A percentile compares a stretch with the other conserved stretches of the same genome.
phyloP scores from a whole-genome alignment of 2,113 vertebrate species.

The Numenius arquata region DNA sequence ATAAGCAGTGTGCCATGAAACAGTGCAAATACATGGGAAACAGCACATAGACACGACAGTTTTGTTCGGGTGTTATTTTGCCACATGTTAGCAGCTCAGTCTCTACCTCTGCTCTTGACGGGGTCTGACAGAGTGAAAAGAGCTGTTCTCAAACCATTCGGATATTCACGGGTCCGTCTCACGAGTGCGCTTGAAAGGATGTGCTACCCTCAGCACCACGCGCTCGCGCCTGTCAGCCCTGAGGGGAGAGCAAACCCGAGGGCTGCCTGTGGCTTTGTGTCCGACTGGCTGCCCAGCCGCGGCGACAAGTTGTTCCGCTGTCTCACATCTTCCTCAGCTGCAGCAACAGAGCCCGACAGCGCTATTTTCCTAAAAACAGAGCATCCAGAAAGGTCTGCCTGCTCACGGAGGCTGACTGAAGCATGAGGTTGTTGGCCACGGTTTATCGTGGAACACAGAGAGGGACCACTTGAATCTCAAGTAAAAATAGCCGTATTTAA shows the following conservation, averaged over 20 bases:
- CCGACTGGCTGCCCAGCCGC: not conserved
- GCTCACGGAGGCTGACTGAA: not conserved
- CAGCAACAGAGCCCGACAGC: not conserved
- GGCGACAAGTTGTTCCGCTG: not conserved
- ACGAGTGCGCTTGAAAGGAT: not conserved
- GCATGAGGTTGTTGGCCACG: not conserved
- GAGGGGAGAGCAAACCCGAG: not conserved
- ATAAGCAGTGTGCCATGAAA: not conserved
- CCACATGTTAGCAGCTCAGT: not conserved
- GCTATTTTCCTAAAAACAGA: not conserved
- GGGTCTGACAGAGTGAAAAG: conserved; percentile 4
- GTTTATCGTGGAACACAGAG: not conserved
- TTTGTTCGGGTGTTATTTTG: not conserved
- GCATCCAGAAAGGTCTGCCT: not conserved
- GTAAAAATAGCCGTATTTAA: not conserved
- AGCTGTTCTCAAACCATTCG: not conserved
- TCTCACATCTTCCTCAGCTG: not conserved
- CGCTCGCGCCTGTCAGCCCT: not conserved
- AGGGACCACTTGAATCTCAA: not conserved
- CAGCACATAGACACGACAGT: not conserved
- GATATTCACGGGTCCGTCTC: not conserved
- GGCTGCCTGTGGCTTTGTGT: not conserved
- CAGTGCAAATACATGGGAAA: not conserved
- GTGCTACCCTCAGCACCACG: not conserved
- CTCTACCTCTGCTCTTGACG: not conserved